A percentile compares a stretch with the other conserved stretches of the same genome.
Evolutionary conservation across 2,113 vertebrate genomes (phyloP).

Genomic region (Heterochromis multidens): DNA sequence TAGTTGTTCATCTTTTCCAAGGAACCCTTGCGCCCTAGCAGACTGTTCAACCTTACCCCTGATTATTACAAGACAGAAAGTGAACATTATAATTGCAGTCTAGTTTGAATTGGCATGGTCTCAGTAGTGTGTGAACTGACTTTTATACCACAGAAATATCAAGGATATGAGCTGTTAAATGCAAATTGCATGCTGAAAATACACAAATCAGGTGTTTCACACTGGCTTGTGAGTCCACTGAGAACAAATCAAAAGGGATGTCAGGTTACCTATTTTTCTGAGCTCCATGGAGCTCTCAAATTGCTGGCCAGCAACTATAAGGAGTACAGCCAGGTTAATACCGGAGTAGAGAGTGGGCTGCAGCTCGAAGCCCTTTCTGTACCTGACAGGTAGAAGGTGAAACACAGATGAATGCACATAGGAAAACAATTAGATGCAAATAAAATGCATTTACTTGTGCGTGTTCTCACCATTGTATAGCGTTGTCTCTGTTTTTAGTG

Average conservation of each 20-base stretch:
- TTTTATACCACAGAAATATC: not conserved
- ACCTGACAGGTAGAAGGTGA: conserved; percentile 73
- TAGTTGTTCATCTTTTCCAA: conserved; percentile 96
- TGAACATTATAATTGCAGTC: not conserved
- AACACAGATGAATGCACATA: not conserved
- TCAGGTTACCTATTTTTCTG: conserved; percentile 86
- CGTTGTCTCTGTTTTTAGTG: conserved; percentile 81
- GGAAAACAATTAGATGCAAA: not conserved
- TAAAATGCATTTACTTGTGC: not conserved
- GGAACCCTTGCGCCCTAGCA: conserved; percentile 92
- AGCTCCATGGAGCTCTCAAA: conserved; percentile 95
- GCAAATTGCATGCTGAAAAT: not conserved
- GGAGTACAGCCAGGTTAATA: conserved; percentile 90
- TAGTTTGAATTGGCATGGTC: not conserved
- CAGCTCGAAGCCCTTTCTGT: conserved; percentile 92
- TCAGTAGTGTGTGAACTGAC: not conserved
- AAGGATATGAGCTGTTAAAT: rapidly evolving
- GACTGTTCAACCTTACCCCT: conserved; percentile 91
- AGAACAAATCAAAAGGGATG: not conserved
- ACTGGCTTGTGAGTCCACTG: not conserved
- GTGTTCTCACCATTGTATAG: conserved; percentile 87
- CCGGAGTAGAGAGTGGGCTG: conserved; percentile 95
- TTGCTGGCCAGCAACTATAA: conserved; percentile 88
- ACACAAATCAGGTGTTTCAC: not conserved
- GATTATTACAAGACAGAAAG: not conserved